Evolutionary conservation across 2,888 invertebrate genomes (phyloP).

Genomic region (Drosophila hamatofila): DNA sequence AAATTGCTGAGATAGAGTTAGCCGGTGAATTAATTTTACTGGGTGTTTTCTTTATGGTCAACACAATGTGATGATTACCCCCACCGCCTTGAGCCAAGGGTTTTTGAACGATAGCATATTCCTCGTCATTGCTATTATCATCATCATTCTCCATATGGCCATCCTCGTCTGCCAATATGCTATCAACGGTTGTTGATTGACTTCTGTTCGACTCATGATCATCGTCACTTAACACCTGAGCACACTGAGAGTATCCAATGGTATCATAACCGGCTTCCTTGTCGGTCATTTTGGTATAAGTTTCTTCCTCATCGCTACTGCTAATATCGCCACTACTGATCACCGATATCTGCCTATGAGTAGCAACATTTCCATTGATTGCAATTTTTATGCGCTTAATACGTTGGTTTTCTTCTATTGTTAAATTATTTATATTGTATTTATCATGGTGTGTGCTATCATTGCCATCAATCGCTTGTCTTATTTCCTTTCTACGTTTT

Average conservation of each 20-base stretch:
- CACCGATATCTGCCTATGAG: slow-evolving; percentile 45
- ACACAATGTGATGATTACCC: slow-evolving; percentile 80
- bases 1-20: slow-evolving; percentile 60
- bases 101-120: slow-evolving; percentile 75
- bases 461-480: background rate
- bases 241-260: background rate
- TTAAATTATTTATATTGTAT: background rate
- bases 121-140: slow-evolving; percentile 66
- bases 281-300: slow-evolving; percentile 26
- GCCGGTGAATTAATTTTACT: slow-evolving; percentile 78
- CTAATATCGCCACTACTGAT: slow-evolving; percentile 56
- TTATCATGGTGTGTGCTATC: background rate
- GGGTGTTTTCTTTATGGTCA: slow-evolving; percentile 84
- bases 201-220: slow-evolving; percentile 34
- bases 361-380: slow-evolving; percentile 60
- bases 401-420: slow-evolving; percentile 19
- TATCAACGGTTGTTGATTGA: slow-evolving; percentile 29
- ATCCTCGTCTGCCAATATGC: slow-evolving; percentile 36
- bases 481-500: slow-evolving; percentile 47
- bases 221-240: slow-evolving; percentile 26
- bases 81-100: slow-evolving; percentile 22
- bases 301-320: slow-evolving; percentile 51
- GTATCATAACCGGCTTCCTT: slow-evolving; percentile 21
- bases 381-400: slow-evolving; percentile 72
- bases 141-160: slow-evolving; percentile 53